phyloP scores from a whole-genome alignment of 2,888 invertebrate species.

The Sympetrum striolatum region DNA sequence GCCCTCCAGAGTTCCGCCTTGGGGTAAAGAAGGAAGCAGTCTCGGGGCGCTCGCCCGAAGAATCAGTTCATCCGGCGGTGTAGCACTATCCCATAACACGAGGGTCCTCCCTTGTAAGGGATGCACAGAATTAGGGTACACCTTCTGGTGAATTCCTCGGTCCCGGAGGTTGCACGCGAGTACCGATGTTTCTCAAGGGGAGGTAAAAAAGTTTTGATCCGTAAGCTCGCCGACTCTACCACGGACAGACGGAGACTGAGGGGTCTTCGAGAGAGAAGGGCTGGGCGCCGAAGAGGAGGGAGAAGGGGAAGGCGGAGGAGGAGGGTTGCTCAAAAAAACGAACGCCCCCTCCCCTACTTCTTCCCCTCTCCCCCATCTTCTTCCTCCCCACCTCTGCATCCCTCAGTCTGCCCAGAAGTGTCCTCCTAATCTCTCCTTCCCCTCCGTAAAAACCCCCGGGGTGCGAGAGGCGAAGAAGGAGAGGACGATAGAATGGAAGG shows the following conservation, averaged over 20 bases:
- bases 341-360: background rate
- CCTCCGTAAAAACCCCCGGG: constrained; percentile 23
- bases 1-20: constrained; percentile 28
- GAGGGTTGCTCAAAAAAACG: constrained; percentile 17
- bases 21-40: background rate
- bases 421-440: constrained; percentile 36
- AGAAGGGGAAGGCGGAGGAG: background rate
- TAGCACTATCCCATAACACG: background rate
- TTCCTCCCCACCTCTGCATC: background rate
- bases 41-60: background rate
- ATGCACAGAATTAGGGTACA: background rate
- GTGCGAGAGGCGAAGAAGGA: constrained; percentile 42
- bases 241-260: constrained; percentile 30
- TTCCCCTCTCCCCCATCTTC: background rate
- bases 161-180: background rate
- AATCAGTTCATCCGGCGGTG: background rate
- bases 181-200: background rate
- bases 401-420: constrained; percentile 1
- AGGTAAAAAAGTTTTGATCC: background rate
- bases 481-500: constrained; percentile 40
- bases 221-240: constrained; percentile 1
- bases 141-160: background rate
- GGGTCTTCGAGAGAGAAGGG: constrained; percentile 19
- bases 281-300: constrained; percentile 42
- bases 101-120: background rate